Evolutionary conservation across 2,888 invertebrate genomes (phyloP).

Genomic region (Theodoxus fluviatilis): DNA sequence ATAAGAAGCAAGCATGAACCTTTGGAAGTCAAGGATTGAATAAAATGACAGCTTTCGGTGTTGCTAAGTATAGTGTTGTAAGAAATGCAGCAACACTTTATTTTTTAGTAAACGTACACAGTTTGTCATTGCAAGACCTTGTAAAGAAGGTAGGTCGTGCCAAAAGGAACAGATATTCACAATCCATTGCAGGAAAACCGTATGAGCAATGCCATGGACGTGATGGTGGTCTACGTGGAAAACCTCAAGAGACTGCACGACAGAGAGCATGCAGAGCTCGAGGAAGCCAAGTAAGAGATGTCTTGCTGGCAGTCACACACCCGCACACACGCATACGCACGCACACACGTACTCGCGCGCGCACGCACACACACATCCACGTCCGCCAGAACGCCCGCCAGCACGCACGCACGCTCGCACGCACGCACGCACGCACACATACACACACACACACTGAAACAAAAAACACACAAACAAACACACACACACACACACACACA

Average conservation of each 20-base stretch:
- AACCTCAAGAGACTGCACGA: slow-evolving; percentile 70
- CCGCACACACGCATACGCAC: not conserved
- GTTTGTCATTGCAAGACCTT: no score
- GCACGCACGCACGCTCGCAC: no score
- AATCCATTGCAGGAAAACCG: slow-evolving; percentile 68
- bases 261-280: slow-evolving; percentile 70
- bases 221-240: slow-evolving; percentile 72
- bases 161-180: no score
- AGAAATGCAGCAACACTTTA: not conserved
- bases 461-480: not conserved
- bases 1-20: no score
- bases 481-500: no score
- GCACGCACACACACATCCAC: not conserved
- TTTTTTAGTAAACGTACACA: not conserved
- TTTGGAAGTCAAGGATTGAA: no score
- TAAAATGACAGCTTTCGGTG: no score
- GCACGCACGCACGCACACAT: no score
- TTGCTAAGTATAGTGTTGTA: no score
- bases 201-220: slow-evolving; percentile 70
- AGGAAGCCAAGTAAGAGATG: slow-evolving; percentile 68
- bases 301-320: not conserved
- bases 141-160: no score
- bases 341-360: not conserved
- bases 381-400: no score
- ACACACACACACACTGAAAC: no score